Evolutionary conservation across 2,888 invertebrate genomes (phyloP).

Genomic region (Acrobasis consociella): DNA sequence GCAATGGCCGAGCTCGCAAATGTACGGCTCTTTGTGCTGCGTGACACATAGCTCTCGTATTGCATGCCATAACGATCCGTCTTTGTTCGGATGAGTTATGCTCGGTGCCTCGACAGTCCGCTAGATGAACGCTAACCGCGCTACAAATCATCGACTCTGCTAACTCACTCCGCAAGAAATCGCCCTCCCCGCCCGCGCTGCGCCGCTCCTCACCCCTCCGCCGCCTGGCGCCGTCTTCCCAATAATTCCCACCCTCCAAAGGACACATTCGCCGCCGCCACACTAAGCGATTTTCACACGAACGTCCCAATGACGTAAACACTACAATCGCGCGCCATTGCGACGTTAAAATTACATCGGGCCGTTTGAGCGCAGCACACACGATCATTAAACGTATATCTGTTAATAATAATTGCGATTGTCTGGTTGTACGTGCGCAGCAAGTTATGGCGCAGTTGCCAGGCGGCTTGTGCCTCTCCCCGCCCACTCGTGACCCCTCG

Average conservation of each 20-base stretch:
- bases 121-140: conserved; percentile 68
- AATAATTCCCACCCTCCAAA: conserved; percentile 59
- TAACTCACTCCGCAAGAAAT: conserved; percentile 62
- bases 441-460: conserved; percentile 76
- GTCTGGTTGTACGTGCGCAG: conserved; percentile 75
- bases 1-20: conserved; percentile 34
- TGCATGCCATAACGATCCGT: conserved; percentile 42
- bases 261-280: conserved; percentile 47
- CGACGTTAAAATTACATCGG: conserved; percentile 50
- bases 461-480: conserved; percentile 50
- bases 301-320: conserved; percentile 52
- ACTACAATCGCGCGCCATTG: conserved; percentile 54
- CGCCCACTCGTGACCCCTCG: conserved; percentile 48
- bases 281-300: conserved; percentile 55
- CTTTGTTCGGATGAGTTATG: conserved; percentile 66
- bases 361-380: conserved; percentile 56
- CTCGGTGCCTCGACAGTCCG: conserved; percentile 51
- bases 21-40: conserved; percentile 36
- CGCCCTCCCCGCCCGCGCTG: conserved; percentile 40
- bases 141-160: conserved; percentile 70
- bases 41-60: conserved; percentile 50
- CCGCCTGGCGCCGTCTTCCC: conserved; percentile 47
- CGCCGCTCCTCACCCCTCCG: conserved; percentile 29
- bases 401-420: conserved; percentile 80
- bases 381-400: conserved; percentile 77